These are phyloP conservation scores for Leptopilina syphax DNA, from an alignment of 2,888 invertebrate genomes.

Conservation along the genomic window DNA sequence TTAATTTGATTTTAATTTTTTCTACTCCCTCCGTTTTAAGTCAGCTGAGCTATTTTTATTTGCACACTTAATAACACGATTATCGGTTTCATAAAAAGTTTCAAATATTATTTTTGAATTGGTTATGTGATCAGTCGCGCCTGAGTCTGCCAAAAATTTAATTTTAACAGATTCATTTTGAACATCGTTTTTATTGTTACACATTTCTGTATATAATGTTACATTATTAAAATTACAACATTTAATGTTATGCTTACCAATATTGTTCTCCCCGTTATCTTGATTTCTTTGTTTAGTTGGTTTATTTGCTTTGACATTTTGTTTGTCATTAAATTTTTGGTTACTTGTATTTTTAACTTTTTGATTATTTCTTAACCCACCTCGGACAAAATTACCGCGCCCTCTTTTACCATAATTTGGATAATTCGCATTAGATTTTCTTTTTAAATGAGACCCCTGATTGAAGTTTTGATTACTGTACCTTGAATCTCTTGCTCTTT, in stretches of 20 bases:
- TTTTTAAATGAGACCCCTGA: background rate
- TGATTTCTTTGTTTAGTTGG: background rate
- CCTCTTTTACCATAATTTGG: background rate
- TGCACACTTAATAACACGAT: background rate
- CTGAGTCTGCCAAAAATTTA: constrained; percentile 40
- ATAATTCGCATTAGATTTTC: background rate
- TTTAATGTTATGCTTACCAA: background rate
- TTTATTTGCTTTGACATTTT: background rate
- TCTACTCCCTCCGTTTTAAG: constrained; percentile 6
- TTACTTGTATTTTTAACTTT: too few species aligned
- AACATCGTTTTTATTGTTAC: background rate
- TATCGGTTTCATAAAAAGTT: background rate
- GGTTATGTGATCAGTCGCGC: constrained; percentile 41
- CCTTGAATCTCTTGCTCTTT: constrained; percentile 5
- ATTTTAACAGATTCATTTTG: background rate
- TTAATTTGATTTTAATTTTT: background rate
- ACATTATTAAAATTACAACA: background rate
- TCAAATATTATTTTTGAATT: constrained; percentile 28
- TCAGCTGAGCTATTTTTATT: background rate
- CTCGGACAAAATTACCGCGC: too few species aligned
- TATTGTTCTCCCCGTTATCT: background rate
- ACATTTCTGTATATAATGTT: background rate
- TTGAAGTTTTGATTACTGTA: background rate
- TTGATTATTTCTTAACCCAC: too few species aligned
- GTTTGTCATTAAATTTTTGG: too few species aligned